Evolutionary conservation across 2,797 vertebrate genomes (phyloP).

Genomic region (Ctenochaetus hawaiiensis): DNA sequence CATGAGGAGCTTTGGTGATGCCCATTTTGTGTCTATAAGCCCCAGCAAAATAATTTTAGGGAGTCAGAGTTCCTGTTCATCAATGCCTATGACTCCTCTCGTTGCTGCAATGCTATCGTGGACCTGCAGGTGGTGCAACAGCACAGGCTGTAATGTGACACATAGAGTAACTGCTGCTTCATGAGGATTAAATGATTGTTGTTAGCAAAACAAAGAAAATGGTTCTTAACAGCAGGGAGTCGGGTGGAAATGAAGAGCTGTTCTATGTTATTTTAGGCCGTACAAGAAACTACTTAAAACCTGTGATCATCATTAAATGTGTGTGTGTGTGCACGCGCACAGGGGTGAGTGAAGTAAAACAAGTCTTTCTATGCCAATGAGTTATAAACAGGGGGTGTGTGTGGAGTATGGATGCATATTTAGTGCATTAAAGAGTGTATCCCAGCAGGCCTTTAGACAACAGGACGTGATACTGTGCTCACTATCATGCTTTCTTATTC

Average conservation of each 20-base stretch:
- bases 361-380: neutral
- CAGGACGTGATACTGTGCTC: conserved; percentile 45
- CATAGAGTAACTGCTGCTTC: conserved; percentile 53
- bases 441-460: conserved; percentile 30
- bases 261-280: conserved; percentile 10
- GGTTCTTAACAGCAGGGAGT: conserved; percentile 39
- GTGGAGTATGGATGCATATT: conserved; percentile 38
- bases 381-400: neutral
- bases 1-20: neutral
- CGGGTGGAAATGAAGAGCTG: conserved; percentile 21
- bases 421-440: conserved; percentile 36
- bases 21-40: conserved; percentile 5
- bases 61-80: neutral
- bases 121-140: conserved; percentile 86
- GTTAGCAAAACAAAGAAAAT: conserved; percentile 63
- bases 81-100: conserved; percentile 5
- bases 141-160: conserved; percentile 68
- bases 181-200: conserved; percentile 66
- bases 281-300: conserved; percentile 12
- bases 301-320: conserved; percentile 8
- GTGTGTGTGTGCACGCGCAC: neutral
- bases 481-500: conserved; percentile 65
- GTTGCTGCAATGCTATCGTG: conserved; percentile 64
- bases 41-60: neutral
- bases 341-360: conserved; percentile 2